These are phyloP conservation scores for Xiphorhynchus erythropygius DNA, from an alignment of 2,797 vertebrate species.

Conservation along the genomic window DNA sequence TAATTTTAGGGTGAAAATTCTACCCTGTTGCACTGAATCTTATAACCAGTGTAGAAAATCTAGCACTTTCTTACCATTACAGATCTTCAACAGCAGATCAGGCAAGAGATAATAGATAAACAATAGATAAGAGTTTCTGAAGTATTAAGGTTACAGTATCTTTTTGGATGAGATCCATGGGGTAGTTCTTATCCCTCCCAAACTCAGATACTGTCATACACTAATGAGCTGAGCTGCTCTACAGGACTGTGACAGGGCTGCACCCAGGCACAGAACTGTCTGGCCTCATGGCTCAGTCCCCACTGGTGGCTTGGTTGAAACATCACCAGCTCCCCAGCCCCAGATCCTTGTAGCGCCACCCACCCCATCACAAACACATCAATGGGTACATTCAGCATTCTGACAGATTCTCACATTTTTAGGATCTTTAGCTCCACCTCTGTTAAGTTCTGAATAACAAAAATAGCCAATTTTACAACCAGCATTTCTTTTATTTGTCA, in stretches of 20 bases:
- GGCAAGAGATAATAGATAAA: not conserved
- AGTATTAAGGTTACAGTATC: not conserved
- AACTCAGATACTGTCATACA: not conserved
- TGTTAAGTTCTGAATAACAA: not conserved
- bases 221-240: not conserved
- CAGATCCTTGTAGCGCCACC: not conserved
- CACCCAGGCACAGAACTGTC: accelerated
- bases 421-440: not conserved
- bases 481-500: not conserved
- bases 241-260: accelerated
- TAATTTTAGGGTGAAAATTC: not conserved
- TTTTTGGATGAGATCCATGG: not conserved
- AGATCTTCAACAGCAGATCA: not conserved
- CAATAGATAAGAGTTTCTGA: not conserved
- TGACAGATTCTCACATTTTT: not conserved
- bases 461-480: not conserved
- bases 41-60: not conserved
- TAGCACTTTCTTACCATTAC: not conserved
- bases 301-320: not conserved
- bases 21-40: not conserved
- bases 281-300: not conserved
- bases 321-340: accelerated
- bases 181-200: not conserved
- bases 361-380: accelerated
- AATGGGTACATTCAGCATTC: not conserved